Evolutionary conservation across 2,888 invertebrate genomes (phyloP).

Genomic region (Limnephilus marmoratus): DNA sequence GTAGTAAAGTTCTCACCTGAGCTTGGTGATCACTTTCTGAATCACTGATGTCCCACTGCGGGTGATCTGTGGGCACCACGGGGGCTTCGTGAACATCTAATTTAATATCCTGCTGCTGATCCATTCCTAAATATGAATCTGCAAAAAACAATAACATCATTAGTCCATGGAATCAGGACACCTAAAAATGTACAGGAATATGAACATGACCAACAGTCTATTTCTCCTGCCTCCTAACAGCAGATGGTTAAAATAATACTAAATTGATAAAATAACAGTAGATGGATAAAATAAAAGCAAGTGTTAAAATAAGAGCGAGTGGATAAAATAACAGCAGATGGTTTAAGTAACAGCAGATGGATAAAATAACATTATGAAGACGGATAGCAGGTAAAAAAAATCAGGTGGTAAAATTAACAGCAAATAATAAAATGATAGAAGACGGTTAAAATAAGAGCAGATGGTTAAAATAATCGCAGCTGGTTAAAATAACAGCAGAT

Average conservation of each 20-base stretch:
- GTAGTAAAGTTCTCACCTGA: slow-evolving; percentile 69
- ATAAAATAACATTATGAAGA: too few species aligned
- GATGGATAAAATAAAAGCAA: too few species aligned
- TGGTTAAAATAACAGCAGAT: too few species aligned
- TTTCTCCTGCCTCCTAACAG: background rate
- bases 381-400: too few species aligned
- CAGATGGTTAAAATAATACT: background rate
- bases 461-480: too few species aligned
- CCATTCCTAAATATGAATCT: slow-evolving; percentile 98
- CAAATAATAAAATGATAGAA: too few species aligned
- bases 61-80: slow-evolving; percentile 92
- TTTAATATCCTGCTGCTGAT: slow-evolving; percentile 96
- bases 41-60: slow-evolving; percentile 98
- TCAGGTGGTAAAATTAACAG: too few species aligned
- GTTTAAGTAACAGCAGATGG: too few species aligned
- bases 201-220: background rate
- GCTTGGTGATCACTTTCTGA: slow-evolving; percentile 87
- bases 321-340: too few species aligned
- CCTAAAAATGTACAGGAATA: background rate
- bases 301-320: too few species aligned
- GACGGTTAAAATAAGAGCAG: too few species aligned
- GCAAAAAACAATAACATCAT: slow-evolving; percentile 52
- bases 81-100: slow-evolving; percentile 98
- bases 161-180: background rate
- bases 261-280: too few species aligned